Base-by-base conservation (phyloP, 1,140 invertebrate species). In the Ceratoteleas bidentatus region DNA sequence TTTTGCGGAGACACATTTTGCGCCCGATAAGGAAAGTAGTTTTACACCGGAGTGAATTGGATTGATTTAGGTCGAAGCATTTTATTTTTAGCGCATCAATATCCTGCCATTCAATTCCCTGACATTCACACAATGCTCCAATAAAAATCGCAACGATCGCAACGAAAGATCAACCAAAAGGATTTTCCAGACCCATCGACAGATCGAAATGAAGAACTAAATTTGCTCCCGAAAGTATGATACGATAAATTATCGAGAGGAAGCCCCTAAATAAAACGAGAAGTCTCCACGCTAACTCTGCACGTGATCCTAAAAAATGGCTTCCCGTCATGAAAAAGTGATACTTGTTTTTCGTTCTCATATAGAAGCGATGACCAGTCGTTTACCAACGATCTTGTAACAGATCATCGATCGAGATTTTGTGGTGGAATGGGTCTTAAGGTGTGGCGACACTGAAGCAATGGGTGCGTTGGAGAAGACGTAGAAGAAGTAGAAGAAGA, bases 321-420 rank as follows among this genome's bases (percentile, higher is more conserved):
- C 57, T 47, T 43, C 24, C 38, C 47, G 64, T 68, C 64, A 68
- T 68, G 62, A 76, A 77, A 77, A 77, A 77, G 45, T 77, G 52
- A 77, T 69, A 69, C 65, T 66, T 77, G 64, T 77, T 77, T 77
- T 69, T 69, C 57, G 65, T 58, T 77, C 57, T 57, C 75, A 60
- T 70, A 65, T 70, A 70, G 75, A 70, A 78, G 66, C 80, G 69
- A 78, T 74, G 80, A 78, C 50, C 74, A 74, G 68, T 78, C 80
- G 75, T 83, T 83, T 78, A 83, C 69, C 69, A 54, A 64, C 69
- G 80, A 83, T 83, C 74, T 78, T 74, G 64, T 70, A 78, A 83
- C 65, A 81, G 79, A 74, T 78, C 74, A 83, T 83, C 69, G 80
- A 83, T 83, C 74, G 80, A 83, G 74, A 83, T 83, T 83, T 83